Base-by-base conservation (phyloP, 1,140 invertebrate species). In the Drosophila kikkawai region DNA sequence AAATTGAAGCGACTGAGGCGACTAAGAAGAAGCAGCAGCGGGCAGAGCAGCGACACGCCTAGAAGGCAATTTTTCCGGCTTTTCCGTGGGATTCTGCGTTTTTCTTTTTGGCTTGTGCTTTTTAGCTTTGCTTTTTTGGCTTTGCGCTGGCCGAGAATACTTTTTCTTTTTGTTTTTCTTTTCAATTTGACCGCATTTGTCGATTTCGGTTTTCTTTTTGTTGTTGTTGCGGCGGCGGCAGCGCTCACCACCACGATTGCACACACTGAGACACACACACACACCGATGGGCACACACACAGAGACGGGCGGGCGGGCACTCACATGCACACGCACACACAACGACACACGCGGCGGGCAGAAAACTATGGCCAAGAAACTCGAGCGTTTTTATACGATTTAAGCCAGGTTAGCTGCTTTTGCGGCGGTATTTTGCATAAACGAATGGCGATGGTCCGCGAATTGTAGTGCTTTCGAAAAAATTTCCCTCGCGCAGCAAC, bases 101-200 rank as follows among this genome's bases (percentile, higher is more conserved):
- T 75, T 59, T 78, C 73, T 74, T 61, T 70, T 67, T 61, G 57
- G 41, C 53, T 68, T 51, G 45, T 15, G 69, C 74, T 76, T 63
- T 53, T 77, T 56, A 65, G 57, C 32, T 64, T 64, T 79, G 67
- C 67, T 74, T 76, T 59, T 74, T 55, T 81, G 59, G 44, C 39
- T 71, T 75, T 70, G 55, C 64, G 44, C 48, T 56, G 56, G 64
- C 64, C 78, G 67, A 77, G 67, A 80, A 80, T 77, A 79, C 81
- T 67, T 61, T 80, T 58, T 69, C 48, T 82, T 83, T 70, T 74
- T 80, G 70, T 84, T 80, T 77, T 85, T 86, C 83, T 85, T 85
- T 85, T 85, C 65, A 85, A 86, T 85, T 85, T 86, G 82, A 85
- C 82, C 82, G 82, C 85, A 88, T 88, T 87, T 88, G 83, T 87